Evolutionary conservation across 2,888 invertebrate species (phyloP), one percentile per base, ranked within the genome.

Genomic region (Cataglyphis cursor): DNA sequence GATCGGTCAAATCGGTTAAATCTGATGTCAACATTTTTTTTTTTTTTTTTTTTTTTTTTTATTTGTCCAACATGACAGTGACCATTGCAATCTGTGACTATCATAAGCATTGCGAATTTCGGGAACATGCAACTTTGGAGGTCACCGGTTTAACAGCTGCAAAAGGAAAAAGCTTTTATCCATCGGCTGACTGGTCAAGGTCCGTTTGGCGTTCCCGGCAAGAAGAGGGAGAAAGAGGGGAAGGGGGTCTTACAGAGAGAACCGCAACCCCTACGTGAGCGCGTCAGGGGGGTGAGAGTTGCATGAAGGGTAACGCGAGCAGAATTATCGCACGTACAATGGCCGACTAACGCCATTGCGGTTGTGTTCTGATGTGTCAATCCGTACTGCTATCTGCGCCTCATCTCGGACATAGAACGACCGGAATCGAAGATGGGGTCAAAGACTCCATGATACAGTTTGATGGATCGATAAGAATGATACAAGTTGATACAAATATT

Each of bases 71-170:
- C 61, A 51, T n/a, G n/a, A 51, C n/a, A 8, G 18, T 10, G 24
- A 31, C 57, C 48, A 66, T 70, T 68, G 73, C 24, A 65, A 83
- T 85, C 83, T 83, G 81, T 76, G 83, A 83, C 72, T 54, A 62
- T 65, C 65, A 44, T 51, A 12, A 76, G 44, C 74, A 83, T 90
- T 91, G 84, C 88, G 89, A 87, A 64, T 66, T 76, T 85, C 65
- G 62, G 82, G 72, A 84, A 65, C 74, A 76, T 83, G 87, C 85
- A 88, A 88, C 87, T 74, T 82, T 57, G 31, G 85, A 91, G 93
- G 93, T 93, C 93, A 93, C 92, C 91, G 92, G 92, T 93, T 92
- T 89, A 89, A 90, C 93, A 93, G 93, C 93, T 93, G 93, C 91
- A 72, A 41, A 59, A 82, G 76, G 59, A 75, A 84, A 81, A 86